Base-by-base conservation (phyloP, 2,888 invertebrate genomes). In the Pristionchus arcanus region DNA sequence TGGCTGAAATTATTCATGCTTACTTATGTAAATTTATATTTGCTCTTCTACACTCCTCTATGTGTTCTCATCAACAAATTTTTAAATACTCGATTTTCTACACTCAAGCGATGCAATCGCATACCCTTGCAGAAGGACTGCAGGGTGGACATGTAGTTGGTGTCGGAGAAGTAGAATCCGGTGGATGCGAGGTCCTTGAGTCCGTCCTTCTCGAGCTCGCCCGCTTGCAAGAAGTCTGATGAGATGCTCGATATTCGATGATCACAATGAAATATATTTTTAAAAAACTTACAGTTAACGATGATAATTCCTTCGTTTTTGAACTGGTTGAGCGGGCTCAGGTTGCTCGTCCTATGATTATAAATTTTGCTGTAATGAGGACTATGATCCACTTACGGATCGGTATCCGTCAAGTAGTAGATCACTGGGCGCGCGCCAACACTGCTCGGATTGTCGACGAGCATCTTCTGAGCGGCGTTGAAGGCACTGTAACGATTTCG, bases 351-450 rank as follows among this genome's bases (percentile, higher is more conserved):
- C 25, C 74, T 74, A 16, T 2, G 21, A 37, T 42, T 0, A 37
- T 49, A 49, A 49, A 13, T 11, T 9, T 11, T 1, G 68, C 28
- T 28, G 31, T 28, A 16, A 68, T n/a, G 19, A 4, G 2, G 0
- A n/a, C n/a, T n/a, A n/a, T n/a, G n/a, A n/a, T n/a, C n/a, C n/a
- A 74, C 74, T 19, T 42, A 74, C 74, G 74, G 74, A 37, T 37
- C 37, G 21, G 74, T 34, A 7, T 74, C 37, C 19, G 74, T 74
- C 74, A 74, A 34, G 37, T 74, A 74, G 74, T 74, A 74, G 74
- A 74, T 74, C 21, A 74, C 37, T 74, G 37, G 74, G 25, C 74
- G 74, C 21, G 74, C 37, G 74, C 25, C 21, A 7, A 21, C 37
- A 0, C 28, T 1, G 28, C 68, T 71, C 68, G 34, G 68, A 15